Evolutionary conservation across 2,113 vertebrate species (phyloP).

Genomic region (Nothocercus julius): DNA sequence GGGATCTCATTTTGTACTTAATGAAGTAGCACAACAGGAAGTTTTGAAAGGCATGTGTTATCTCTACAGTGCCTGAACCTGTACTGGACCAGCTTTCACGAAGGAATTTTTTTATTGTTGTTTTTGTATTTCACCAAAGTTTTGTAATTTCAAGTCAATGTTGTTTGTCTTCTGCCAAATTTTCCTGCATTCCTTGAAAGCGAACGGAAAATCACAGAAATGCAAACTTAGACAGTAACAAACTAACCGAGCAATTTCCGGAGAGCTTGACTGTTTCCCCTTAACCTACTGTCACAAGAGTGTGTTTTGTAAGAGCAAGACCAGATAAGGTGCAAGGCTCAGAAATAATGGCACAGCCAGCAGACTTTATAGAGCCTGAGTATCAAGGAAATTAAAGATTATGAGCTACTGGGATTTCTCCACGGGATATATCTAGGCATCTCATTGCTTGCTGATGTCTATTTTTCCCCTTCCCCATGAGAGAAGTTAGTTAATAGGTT

Average conservation of each 20-base stretch:
- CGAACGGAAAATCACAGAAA: neutral
- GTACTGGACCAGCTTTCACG: neutral
- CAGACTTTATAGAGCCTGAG: neutral
- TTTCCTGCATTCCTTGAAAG: neutral
- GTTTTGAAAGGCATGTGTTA: neutral
- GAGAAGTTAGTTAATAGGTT: constrained; percentile 15
- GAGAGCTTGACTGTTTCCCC: neutral
- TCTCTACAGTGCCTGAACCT: neutral
- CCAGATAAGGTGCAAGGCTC: constrained; percentile 1
- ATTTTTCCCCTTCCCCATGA: neutral
- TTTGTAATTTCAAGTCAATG: neutral
- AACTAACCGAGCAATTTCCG: neutral
- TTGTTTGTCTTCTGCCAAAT: neutral
- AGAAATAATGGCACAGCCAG: neutral
- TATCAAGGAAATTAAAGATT: constrained; percentile 25
- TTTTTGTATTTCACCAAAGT: neutral
- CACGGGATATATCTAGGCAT: neutral
- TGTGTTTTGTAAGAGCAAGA: constrained; percentile 27
- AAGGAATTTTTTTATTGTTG: neutral
- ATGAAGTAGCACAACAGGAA: neutral
- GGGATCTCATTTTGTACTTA: neutral
- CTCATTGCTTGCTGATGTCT: neutral
- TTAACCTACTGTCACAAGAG: neutral
- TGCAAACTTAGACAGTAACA: neutral
- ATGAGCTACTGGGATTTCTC: neutral